These are phyloP conservation scores for Falco cherrug DNA, from an alignment of 2,797 vertebrate genomes.

Conservation along the genomic window DNA sequence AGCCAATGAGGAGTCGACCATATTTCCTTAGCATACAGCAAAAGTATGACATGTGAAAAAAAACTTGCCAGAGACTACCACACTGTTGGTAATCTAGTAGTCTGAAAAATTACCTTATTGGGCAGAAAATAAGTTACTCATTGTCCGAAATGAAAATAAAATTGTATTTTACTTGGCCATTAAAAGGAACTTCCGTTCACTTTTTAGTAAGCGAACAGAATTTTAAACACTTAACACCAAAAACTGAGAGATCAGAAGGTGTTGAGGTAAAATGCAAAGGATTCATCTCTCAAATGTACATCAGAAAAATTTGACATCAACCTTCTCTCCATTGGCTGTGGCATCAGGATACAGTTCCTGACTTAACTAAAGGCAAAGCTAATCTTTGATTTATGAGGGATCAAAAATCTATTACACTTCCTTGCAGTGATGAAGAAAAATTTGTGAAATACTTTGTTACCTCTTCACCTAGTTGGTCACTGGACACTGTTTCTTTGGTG, in stretches of 20 bases:
- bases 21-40: neutral
- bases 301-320: neutral
- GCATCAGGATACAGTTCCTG: neutral
- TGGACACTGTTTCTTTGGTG: neutral
- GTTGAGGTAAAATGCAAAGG: neutral
- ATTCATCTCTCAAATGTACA: neutral
- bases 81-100: neutral
- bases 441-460: neutral
- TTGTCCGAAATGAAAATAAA: neutral
- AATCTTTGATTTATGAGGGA: neutral
- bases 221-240: neutral
- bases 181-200: neutral
- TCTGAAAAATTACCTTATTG: neutral
- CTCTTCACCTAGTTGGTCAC: neutral
- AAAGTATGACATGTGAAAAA: neutral
- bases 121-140: neutral
- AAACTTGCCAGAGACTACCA: neutral
- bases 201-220: neutral
- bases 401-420: neutral
- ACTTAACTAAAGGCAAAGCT: neutral
- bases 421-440: neutral
- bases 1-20: neutral
- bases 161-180: neutral
- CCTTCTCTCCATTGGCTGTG: neutral
- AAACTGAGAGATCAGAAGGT: neutral